A percentile compares a stretch with the other conserved stretches of the same genome.
Conservation (phyloP, 2,888 invertebrate species). For the Merodon equestris region DNA sequence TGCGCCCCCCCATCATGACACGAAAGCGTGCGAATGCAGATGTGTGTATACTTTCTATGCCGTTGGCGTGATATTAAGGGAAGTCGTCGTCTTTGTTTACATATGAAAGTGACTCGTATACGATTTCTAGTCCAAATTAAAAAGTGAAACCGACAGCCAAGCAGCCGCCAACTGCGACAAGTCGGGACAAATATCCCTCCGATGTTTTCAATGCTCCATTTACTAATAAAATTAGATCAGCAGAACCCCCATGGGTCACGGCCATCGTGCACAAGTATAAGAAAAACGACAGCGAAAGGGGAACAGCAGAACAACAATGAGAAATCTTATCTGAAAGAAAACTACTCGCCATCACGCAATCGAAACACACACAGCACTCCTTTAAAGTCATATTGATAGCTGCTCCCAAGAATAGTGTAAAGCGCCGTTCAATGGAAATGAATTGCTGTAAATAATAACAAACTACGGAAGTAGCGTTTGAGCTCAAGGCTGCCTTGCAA, state of each 20-base stretch:
- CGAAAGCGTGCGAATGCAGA: too few species aligned
- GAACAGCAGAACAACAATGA: constrained; percentile 24
- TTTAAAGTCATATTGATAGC: constrained; percentile 44
- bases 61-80: too few species aligned
- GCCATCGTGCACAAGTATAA: constrained; percentile 18
- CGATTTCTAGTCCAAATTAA: constrained; percentile 11
- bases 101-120: constrained; percentile 25
- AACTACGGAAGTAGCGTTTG: constrained; percentile 6
- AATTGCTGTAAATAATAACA: constrained; percentile 10
- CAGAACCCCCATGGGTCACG: constrained; percentile 47
- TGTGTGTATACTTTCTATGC: too few species aligned
- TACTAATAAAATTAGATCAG: constrained; percentile 56
- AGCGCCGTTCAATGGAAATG: too few species aligned
- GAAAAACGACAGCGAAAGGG: constrained; percentile 21
- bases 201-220: constrained; percentile 48
- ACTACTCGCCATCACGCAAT: constrained; percentile 46
- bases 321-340: constrained; percentile 33
- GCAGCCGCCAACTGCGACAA: background rate
- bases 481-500: constrained; percentile 12
- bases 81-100: background rate
- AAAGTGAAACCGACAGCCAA: constrained; percentile 35
- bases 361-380: constrained; percentile 29
- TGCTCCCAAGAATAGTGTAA: too few species aligned
- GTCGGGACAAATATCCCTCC: constrained; percentile 12
- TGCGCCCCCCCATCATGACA: too few species aligned